phyloP scores from a whole-genome alignment of 2,797 vertebrate species.

The Lates japonicus region DNA sequence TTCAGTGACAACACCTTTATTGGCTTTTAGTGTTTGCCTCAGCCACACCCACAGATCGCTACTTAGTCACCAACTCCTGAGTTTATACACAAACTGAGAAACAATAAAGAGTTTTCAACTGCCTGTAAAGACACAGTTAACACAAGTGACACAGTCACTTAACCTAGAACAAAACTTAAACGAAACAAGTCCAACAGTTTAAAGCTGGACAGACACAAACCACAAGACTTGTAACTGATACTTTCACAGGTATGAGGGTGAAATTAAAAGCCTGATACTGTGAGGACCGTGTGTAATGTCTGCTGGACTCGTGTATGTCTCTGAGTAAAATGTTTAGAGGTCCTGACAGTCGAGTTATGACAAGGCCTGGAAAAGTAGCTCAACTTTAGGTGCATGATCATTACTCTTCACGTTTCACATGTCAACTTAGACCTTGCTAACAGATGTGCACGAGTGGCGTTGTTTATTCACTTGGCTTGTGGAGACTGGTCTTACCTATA shows the following conservation, averaged over 20 bases:
- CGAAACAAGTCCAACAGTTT: not conserved
- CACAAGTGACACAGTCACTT: not conserved
- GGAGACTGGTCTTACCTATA: slow-evolving; percentile 44
- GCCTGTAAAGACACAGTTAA: not conserved
- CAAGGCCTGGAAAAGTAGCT: not conserved
- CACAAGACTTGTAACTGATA: not conserved
- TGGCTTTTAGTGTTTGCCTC: slow-evolving; percentile 54
- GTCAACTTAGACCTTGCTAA: slow-evolving; percentile 16
- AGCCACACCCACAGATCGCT: slow-evolving; percentile 48
- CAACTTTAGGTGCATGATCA: slow-evolving; percentile 6
- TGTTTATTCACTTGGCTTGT: slow-evolving; percentile 30
- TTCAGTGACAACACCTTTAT: slow-evolving; percentile 56
- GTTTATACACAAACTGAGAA: not conserved
- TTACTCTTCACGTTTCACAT: slow-evolving; percentile 16
- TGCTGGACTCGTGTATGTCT: not conserved
- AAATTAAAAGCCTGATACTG: slow-evolving; percentile 7
- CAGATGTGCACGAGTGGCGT: slow-evolving; percentile 9
- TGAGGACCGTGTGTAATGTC: slow-evolving; percentile 1
- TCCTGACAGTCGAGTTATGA: not conserved
- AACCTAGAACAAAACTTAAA: not conserved
- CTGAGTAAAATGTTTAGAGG: not conserved
- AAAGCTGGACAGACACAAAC: not conserved
- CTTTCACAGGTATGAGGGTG: not conserved
- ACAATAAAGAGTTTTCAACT: not conserved
- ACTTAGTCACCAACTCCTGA: not conserved